Conservation (phyloP, 2,113 vertebrate genomes). For the Chaetops frenatus region DNA sequence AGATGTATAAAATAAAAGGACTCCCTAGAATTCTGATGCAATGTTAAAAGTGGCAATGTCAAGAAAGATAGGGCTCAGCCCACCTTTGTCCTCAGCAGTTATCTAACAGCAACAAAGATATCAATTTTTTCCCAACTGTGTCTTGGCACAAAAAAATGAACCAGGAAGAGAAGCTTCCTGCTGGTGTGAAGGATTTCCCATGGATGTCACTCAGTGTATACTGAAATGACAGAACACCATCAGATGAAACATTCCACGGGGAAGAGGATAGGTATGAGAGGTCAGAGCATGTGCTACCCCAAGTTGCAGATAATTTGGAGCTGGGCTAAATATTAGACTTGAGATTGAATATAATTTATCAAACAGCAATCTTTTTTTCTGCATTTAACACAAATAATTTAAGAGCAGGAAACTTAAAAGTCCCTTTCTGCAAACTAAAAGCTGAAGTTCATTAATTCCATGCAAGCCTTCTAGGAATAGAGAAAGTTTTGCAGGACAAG, state of each 20-base stretch:
- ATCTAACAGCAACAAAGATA: not conserved
- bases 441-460: not conserved
- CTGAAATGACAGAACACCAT: not conserved
- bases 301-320: not conserved
- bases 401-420: not conserved
- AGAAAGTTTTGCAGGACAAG: not conserved
- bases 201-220: not conserved
- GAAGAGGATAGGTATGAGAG: not conserved
- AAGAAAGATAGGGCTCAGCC: not conserved
- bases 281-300: not conserved
- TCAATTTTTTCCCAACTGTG: not conserved
- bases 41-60: not conserved
- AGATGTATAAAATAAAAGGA: not conserved
- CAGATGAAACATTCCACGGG: not conserved
- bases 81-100: not conserved
- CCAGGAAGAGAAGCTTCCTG: not conserved
- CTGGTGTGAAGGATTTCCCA: not conserved
- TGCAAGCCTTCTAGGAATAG: not conserved
- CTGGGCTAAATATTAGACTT: not conserved
- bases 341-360: not conserved
- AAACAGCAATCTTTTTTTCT: not conserved
- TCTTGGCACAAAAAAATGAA: not conserved
- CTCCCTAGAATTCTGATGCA: not conserved
- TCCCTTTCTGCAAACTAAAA: not conserved
- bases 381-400: not conserved